Evolutionary conservation across 2,113 vertebrate species (phyloP).

Genomic region (Cisticola juncidis): DNA sequence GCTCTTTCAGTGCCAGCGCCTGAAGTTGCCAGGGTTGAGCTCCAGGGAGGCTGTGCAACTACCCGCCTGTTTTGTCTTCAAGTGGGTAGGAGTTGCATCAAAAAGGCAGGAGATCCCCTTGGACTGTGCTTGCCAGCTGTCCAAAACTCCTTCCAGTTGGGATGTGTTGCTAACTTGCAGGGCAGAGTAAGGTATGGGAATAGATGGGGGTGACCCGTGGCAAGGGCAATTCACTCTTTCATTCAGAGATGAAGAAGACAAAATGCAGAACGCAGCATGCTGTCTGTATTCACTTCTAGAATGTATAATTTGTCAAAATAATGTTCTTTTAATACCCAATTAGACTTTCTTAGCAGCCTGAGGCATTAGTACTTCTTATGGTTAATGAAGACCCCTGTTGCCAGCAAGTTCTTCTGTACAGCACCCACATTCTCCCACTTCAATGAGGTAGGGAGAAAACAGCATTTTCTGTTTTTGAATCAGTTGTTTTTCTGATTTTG

Average conservation of each 20-base stretch:
- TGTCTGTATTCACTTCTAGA: conserved; percentile 26
- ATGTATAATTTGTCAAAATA: conserved; percentile 70
- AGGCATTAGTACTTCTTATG: neutral
- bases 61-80: neutral
- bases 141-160: conserved; percentile 25
- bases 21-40: neutral
- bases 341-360: conserved; percentile 30
- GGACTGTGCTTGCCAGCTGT: conserved; percentile 65
- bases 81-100: neutral
- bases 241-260: neutral
- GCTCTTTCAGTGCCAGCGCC: neutral
- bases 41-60: neutral
- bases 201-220: neutral
- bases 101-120: conserved; percentile 19
- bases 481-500: neutral
- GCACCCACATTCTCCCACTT: neutral
- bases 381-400: conserved; percentile 44
- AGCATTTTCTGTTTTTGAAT: neutral
- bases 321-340: conserved; percentile 61
- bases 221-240: conserved; percentile 61
- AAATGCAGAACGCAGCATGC: conserved; percentile 37
- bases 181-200: neutral
- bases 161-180: conserved; percentile 13
- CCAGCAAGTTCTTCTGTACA: neutral
- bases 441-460: neutral